A percentile compares a stretch with the other conserved stretches of the same genome.
Conservation (phyloP, 2,888 invertebrate genomes). For the Coenonympha glycerion region DNA sequence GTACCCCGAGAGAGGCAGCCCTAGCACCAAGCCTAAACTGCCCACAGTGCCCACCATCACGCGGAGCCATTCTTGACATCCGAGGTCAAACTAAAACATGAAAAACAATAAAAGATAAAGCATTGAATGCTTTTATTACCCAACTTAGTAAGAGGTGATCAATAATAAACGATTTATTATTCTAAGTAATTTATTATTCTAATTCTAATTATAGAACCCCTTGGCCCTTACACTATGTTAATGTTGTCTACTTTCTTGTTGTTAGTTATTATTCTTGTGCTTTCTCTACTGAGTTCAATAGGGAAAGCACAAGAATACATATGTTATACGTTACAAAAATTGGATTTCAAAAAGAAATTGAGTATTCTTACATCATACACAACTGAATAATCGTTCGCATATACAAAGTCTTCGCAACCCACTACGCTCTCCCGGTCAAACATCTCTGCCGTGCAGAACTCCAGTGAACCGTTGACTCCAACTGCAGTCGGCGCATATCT, state of each 20-base stretch:
- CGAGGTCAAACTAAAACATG: conserved; percentile 14
- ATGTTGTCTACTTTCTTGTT: too few relatives aligned
- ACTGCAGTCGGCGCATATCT: conserved; percentile 39
- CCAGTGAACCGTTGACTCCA: conserved; percentile 30
- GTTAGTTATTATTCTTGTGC: too few relatives aligned
- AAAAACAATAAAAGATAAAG: too few relatives aligned
- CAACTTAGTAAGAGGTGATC: neutral
- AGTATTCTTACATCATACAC: conserved; percentile 35
- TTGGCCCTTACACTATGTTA: too few relatives aligned
- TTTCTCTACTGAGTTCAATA: too few relatives aligned
- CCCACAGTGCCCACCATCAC: neutral
- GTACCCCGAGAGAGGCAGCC: neutral
- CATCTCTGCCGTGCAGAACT: conserved; percentile 42
- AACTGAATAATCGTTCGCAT: conserved; percentile 32
- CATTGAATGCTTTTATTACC: too few relatives aligned
- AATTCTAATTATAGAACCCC: too few relatives aligned
- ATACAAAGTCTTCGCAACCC: conserved; percentile 32
- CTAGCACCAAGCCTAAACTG: neutral
- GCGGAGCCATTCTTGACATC: conserved; percentile 9
- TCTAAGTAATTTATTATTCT: neutral
- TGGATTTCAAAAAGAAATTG: neutral
- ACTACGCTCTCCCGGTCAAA: conserved; percentile 33
- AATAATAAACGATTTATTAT: neutral
- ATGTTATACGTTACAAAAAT: neutral
- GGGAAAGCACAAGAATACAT: neutral